Evolutionary conservation across 2,888 invertebrate genomes (phyloP).

Genomic region (Trachelus tabidus): DNA sequence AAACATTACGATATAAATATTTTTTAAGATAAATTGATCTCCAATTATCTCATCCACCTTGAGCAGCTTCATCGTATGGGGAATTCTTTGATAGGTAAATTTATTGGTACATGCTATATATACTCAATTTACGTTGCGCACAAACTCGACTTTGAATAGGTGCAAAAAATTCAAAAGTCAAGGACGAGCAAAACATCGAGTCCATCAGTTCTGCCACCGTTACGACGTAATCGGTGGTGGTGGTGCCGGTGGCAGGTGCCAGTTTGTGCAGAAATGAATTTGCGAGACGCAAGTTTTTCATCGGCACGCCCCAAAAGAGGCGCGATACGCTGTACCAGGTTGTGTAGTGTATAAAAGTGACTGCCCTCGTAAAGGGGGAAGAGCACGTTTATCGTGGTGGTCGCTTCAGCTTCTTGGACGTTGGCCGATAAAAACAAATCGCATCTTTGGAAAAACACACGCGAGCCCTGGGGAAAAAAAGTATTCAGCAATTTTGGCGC

Average conservation of each 20-base stretch:
- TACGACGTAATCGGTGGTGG: slow-evolving; percentile 31
- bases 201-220: slow-evolving; percentile 34
- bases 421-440: slow-evolving; percentile 41
- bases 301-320: not conserved
- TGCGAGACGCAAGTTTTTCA: slow-evolving; percentile 28
- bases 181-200: not conserved
- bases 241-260: slow-evolving; percentile 20
- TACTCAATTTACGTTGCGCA: not conserved
- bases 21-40: not conserved
- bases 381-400: slow-evolving; percentile 15
- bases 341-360: slow-evolving; percentile 14
- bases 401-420: not conserved
- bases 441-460: slow-evolving; percentile 59
- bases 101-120: not conserved
- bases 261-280: slow-evolving; percentile 39
- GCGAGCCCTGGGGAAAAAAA: slow-evolving; percentile 45
- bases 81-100: not conserved
- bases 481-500: slow-evolving; percentile 43
- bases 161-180: not conserved
- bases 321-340: not conserved
- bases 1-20: not conserved
- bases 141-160: not conserved
- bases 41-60: not conserved
- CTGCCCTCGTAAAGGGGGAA: slow-evolving; percentile 1
- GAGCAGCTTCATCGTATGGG: not conserved